A percentile compares a stretch with the other conserved stretches of the same genome.
Conservation (phyloP, 2,888 invertebrate genomes). For the Clivina fossor region DNA sequence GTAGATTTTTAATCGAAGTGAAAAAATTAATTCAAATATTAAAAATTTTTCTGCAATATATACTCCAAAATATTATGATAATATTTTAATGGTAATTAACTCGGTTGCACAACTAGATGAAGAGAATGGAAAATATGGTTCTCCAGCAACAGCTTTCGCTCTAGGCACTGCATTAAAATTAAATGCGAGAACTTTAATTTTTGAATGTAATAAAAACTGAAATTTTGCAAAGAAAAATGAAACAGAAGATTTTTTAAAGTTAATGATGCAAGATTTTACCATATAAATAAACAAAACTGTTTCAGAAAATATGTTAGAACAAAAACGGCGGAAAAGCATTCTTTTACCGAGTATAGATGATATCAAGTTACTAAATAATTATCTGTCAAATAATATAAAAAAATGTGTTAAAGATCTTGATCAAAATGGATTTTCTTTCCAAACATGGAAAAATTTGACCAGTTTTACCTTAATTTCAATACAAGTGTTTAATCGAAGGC, state of each 20-base stretch:
- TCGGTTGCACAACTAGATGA: constrained; percentile 1
- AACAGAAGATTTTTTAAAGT: background rate
- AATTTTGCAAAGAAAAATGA: background rate
- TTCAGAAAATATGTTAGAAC: constrained; percentile 7
- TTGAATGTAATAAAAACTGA: background rate
- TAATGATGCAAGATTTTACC: constrained; percentile 1
- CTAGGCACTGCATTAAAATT: constrained; percentile 2
- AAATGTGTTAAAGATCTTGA: constrained; percentile 7
- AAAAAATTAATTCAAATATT: constrained; percentile 15
- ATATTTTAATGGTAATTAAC: constrained; percentile 3
- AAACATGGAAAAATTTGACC: constrained; percentile 32
- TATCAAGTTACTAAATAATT: constrained; percentile 25
- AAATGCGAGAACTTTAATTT: background rate
- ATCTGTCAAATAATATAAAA: constrained; percentile 20
- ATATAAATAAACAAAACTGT: background rate
- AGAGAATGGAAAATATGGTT: background rate
- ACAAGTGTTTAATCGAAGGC: constrained; percentile 37
- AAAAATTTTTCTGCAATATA: constrained; percentile 5
- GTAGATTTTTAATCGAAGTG: constrained; percentile 32
- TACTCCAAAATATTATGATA: constrained; percentile 1
- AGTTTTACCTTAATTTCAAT: constrained; percentile 34
- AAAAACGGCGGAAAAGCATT: constrained; percentile 24
- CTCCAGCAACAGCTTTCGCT: constrained; percentile 2
- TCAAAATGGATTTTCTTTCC: constrained; percentile 15
- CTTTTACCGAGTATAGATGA: constrained; percentile 29